These are phyloP conservation scores for Batillaria attramentaria DNA, from an alignment of 1,140 invertebrate genomes.

Conservation along the genomic window DNA sequence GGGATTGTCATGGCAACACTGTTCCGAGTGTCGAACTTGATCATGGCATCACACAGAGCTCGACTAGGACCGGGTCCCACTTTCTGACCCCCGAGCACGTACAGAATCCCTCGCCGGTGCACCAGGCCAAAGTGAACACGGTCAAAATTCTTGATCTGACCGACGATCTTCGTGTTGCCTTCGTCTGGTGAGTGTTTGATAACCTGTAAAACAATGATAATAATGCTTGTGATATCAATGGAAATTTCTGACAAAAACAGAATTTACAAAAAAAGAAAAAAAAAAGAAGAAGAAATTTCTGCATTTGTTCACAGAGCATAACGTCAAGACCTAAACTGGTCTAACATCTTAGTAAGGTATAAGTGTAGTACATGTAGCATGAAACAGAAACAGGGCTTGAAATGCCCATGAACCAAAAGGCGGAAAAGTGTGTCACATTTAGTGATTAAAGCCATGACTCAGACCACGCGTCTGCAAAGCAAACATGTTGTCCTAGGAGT, in stretches of 20 bases:
- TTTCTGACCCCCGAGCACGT: constrained; percentile 59
- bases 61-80: constrained; percentile 43
- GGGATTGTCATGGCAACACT: constrained; percentile 51
- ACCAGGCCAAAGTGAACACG: constrained; percentile 63
- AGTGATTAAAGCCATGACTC: too few species aligned
- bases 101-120: constrained; percentile 57
- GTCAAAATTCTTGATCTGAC: constrained; percentile 58
- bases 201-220: neutral
- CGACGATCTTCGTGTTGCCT: constrained; percentile 44
- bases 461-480: too few species aligned
- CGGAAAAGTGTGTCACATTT: too few species aligned
- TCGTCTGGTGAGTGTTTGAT: constrained; percentile 44
- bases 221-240: too few species aligned
- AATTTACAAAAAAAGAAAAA: neutral
- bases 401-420: too few species aligned
- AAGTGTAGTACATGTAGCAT: too few species aligned
- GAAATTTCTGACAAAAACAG: neutral
- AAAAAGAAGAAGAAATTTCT: neutral
- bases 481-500: too few species aligned
- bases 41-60: constrained; percentile 57
- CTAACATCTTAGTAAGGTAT: neutral
- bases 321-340: neutral
- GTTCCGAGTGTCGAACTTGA: constrained; percentile 55
- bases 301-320: neutral
- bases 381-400: too few species aligned